Evolutionary conservation across 2,888 invertebrate species (phyloP).

Genomic region (Pterostichus madidus): DNA sequence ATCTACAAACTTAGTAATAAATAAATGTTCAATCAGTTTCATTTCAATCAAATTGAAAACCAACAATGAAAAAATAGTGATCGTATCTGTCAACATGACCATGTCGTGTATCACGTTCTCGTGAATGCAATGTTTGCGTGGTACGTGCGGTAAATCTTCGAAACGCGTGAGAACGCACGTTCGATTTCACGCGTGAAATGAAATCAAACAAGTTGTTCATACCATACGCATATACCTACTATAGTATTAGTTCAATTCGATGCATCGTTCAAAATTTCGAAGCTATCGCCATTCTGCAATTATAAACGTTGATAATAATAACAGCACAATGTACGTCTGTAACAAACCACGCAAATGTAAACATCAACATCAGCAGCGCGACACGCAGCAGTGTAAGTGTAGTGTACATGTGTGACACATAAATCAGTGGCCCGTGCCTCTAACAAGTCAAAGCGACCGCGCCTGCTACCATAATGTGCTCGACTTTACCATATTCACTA

Average conservation of each 20-base stretch:
- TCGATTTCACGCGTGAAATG: not conserved
- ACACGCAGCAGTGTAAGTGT: not conserved
- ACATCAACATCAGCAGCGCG: not conserved
- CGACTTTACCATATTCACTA: not conserved
- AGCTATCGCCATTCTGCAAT: too few species aligned
- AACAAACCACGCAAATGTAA: slow-evolving; percentile 3
- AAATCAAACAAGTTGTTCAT: not conserved
- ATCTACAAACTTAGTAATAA: too few species aligned
- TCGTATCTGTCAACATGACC: too few species aligned
- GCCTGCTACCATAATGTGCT: slow-evolving; percentile 36
- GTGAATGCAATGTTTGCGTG: slow-evolving; percentile 43
- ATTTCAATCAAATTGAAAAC: too few species aligned
- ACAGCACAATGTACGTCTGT: too few species aligned
- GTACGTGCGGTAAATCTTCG: slow-evolving; percentile 48
- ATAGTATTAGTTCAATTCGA: too few species aligned
- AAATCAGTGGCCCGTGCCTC: slow-evolving; percentile 46
- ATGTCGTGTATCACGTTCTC: not conserved
- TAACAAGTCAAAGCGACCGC: slow-evolving; percentile 47
- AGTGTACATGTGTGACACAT: slow-evolving; percentile 27
- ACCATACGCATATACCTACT: too few species aligned
- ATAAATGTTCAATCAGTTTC: too few species aligned
- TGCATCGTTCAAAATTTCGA: too few species aligned
- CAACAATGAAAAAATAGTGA: too few species aligned
- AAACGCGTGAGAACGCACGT: slow-evolving; percentile 45
- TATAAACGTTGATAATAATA: too few species aligned